These are phyloP conservation scores for Whitmania pigra DNA, from an alignment of 1,140 invertebrate genomes.

Conservation along the genomic window DNA sequence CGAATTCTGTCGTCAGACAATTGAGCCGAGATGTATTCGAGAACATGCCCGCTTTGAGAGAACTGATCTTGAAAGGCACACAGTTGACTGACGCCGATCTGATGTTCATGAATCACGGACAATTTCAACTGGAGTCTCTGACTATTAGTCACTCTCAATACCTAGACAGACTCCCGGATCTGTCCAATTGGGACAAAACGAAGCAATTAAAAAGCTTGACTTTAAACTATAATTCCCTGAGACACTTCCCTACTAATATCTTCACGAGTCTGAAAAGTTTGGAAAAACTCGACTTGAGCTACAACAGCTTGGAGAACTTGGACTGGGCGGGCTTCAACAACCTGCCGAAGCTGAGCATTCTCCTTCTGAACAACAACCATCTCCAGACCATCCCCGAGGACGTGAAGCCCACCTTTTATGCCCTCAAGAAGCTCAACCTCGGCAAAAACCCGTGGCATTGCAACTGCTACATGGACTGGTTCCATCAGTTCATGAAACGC, in stretches of 20 bases:
- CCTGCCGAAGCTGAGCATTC: neutral
- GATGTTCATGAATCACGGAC: neutral
- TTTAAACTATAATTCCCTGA: neutral
- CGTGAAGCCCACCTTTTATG: neutral
- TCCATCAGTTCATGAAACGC: neutral
- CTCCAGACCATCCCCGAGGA: neutral
- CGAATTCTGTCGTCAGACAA: neutral
- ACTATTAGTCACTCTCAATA: neutral
- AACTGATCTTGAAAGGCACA: neutral
- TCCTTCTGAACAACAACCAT: neutral
- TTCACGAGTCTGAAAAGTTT: neutral
- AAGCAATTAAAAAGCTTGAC: neutral
- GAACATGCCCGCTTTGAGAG: neutral
- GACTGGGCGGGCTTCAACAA: neutral
- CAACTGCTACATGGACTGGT: slow-evolving; percentile 7
- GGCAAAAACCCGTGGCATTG: neutral
- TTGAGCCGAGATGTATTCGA: neutral
- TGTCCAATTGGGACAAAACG: neutral
- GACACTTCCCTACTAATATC: neutral
- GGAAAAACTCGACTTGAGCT: neutral
- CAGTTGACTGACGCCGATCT: neutral
- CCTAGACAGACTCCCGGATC: neutral
- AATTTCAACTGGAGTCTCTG: neutral
- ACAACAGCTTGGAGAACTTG: neutral
- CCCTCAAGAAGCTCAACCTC: neutral